Conservation (phyloP, 2,113 vertebrate genomes). For the Heliornis fulica region DNA sequence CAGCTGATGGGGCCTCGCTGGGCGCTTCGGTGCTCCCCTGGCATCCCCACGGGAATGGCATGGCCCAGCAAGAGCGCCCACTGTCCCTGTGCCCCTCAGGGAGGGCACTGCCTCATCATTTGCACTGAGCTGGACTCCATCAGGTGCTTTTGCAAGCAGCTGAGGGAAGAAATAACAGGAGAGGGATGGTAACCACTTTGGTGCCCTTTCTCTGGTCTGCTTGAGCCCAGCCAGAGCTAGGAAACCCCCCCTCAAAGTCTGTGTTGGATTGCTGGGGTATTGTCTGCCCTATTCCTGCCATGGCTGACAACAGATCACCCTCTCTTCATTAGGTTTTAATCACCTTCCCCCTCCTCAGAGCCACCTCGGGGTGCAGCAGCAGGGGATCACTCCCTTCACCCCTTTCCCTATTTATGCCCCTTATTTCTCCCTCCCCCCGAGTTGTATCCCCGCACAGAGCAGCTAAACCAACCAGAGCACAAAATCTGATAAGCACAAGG, state of each 20-base stretch:
- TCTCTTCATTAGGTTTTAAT: neutral
- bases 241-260: neutral
- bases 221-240: neutral
- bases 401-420: neutral
- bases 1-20: fast-evolving
- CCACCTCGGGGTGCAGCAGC: neutral
- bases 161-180: neutral
- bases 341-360: neutral
- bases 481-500: constrained; percentile 9
- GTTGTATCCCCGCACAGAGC: neutral
- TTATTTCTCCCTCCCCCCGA: neutral
- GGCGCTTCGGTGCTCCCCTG: neutral
- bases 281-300: fast-evolving
- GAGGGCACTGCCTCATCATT: neutral
- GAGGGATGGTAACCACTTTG: neutral
- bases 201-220: neutral
- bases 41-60: neutral
- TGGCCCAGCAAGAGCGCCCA: neutral
- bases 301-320: fast-evolving
- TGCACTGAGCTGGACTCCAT: neutral
- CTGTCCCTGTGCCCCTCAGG: fast-evolving
- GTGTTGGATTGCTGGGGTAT: neutral
- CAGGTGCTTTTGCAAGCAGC: neutral
- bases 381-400: neutral
- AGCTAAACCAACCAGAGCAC: neutral